Conservation (phyloP, 2,113 vertebrate genomes). For the Ciconia maguari region DNA sequence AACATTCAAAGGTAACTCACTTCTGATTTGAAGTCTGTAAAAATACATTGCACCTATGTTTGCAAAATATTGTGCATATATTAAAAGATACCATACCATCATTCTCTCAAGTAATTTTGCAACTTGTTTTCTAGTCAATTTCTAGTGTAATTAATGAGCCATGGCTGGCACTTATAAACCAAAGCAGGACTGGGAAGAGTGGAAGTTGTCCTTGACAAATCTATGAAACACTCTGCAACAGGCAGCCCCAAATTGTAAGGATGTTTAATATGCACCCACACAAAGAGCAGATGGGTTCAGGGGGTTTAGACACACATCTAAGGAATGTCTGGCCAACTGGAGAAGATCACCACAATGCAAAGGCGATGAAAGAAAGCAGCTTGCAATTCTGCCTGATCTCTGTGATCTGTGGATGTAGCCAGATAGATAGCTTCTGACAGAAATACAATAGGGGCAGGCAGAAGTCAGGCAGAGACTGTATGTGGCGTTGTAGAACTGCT, state of each 20-base stretch:
- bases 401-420: not conserved
- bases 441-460: not conserved
- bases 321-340: not conserved
- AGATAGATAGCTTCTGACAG: not conserved
- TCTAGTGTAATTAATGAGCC: not conserved
- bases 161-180: not conserved
- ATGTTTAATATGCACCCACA: not conserved
- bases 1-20: not conserved
- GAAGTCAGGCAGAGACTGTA: not conserved
- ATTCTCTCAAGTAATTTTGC: not conserved
- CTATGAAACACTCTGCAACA: not conserved
- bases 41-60: not conserved
- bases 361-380: not conserved
- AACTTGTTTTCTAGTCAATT: not conserved
- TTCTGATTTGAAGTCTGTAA: not conserved
- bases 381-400: not conserved
- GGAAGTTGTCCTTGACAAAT: not conserved
- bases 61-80: not conserved
- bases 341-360: not conserved
- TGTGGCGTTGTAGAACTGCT: not conserved
- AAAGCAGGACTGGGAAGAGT: not conserved
- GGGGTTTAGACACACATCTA: not conserved
- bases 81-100: not conserved
- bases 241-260: not conserved
- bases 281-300: not conserved